phyloP scores from a whole-genome alignment of 1,140 invertebrate genomes.

The Drosophila nasuta region DNA sequence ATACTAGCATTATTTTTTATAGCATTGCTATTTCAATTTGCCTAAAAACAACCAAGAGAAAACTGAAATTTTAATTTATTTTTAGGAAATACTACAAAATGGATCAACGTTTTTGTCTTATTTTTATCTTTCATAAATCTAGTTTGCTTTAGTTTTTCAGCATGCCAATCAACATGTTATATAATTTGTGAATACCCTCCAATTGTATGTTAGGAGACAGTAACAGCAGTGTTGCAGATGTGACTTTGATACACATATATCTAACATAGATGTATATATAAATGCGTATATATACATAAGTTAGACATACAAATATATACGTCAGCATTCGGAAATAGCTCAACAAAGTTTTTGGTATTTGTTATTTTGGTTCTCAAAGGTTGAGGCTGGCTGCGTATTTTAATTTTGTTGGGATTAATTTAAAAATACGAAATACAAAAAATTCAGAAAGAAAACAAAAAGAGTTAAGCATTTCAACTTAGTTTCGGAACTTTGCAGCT shows the following conservation, averaged over 20 bases:
- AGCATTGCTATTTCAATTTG: no score
- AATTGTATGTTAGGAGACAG: no score
- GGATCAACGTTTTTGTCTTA: no score
- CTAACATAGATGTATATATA: conserved; percentile 2
- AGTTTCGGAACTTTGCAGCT: conserved; percentile 79
- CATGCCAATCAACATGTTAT: no score
- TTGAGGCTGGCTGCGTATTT: conserved; percentile 38
- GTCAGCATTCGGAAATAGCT: conserved; percentile 66
- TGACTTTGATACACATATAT: conserved; percentile 39
- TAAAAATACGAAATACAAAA: conserved; percentile 55
- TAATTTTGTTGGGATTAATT: conserved; percentile 67
- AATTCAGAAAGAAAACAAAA: conserved; percentile 23
- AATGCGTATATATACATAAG: background rate
- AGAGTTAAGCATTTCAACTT: conserved; percentile 69
- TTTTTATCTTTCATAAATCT: no score
- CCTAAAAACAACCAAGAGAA: no score
- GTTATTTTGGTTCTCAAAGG: conserved; percentile 45
- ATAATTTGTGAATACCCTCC: no score
- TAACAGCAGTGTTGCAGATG: background rate
- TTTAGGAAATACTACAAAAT: no score
- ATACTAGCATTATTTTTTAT: no score
- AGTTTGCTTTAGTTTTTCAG: no score
- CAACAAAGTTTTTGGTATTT: conserved; percentile 32
- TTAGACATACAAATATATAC: conserved; percentile 17
- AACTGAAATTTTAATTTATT: no score